Base-by-base conservation (phyloP, 2,888 invertebrate species). In the Sarcophaga variegata region DNA sequence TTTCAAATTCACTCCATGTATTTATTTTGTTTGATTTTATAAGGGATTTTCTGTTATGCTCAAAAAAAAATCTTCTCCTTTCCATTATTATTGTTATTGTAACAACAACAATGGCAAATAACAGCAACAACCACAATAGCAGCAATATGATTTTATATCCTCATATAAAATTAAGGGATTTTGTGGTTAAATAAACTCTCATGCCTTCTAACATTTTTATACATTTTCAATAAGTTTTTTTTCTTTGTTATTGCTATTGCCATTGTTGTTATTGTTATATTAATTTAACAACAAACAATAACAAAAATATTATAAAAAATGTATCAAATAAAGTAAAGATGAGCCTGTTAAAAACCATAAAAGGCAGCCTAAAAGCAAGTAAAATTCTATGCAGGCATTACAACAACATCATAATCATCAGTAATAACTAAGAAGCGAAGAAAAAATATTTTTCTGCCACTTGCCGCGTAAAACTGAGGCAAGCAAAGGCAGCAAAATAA, bases 121-220 rank as follows among this genome's bases (percentile, higher is more conserved):
- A 54, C 64, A 75, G 17, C 54, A 54, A 3, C 4, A 54, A 17
- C 49, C 60, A 25, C 27, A 79, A 62, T 45, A 62, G 45, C 45
- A 79, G 75, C 75, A 84, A 72, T 79, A 72, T 47, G 69, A 63
- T 79, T 84, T 87, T 76, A 81, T 84, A 79, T 76, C 54, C 78
- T 67, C 70, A 59, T 81, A 82, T 69, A 87, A 82, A 84, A 81
- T 84, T 79, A 81, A 81, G 81, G 75, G 86, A 84, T 87, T 86
- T 87, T 70, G 83, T 81, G 81, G 86, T 78, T 83, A 76, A 81
- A 86, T 78, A 78, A 86, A 62, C 37, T 86, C 37, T 81, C 64
- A 49, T 78, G 82, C 83, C 76, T 54, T 54, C 5, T 63, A 64
- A 83, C 75, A 83, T 69, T 78, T 81, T 83, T 72, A 86, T 83